Evolutionary conservation across 2,888 invertebrate genomes (phyloP).

Genomic region (Mythimna impura): DNA sequence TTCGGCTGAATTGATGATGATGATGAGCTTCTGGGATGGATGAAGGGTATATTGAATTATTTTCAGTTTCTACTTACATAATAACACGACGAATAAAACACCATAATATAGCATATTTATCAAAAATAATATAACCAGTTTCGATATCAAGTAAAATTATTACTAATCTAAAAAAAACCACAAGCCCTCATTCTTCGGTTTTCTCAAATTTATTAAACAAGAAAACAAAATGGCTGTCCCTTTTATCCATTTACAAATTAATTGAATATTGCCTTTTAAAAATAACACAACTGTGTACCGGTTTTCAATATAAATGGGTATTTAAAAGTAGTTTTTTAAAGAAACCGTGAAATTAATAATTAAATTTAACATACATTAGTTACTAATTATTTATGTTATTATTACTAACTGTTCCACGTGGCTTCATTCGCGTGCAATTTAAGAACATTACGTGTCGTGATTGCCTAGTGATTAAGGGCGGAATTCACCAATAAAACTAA

Average conservation of each 20-base stretch:
- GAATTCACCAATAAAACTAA: too few relatives aligned
- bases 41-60: too few relatives aligned
- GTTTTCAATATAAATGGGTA: background rate
- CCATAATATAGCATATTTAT: background rate
- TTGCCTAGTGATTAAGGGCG: too few relatives aligned
- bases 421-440: too few relatives aligned
- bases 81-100: background rate
- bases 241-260: background rate
- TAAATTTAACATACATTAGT: background rate
- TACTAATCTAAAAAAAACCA: background rate
- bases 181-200: background rate
- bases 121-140: too few relatives aligned
- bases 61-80: conserved; percentile 7
- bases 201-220: background rate
- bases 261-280: background rate
- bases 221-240: background rate
- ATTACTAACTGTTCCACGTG: too few relatives aligned
- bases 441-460: too few relatives aligned
- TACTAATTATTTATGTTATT: background rate
- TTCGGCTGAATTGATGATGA: too few relatives aligned
- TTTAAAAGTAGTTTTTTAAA: too few relatives aligned
- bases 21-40: too few relatives aligned
- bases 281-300: too few relatives aligned
- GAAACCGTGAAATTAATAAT: conserved; percentile 12
- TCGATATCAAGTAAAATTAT: too few relatives aligned